Percentiles rank a stretch among this genome's conserved stretches.
phyloP scores from a whole-genome alignment of 2,797 vertebrate species.

The Melanotaenia pygmaea region DNA sequence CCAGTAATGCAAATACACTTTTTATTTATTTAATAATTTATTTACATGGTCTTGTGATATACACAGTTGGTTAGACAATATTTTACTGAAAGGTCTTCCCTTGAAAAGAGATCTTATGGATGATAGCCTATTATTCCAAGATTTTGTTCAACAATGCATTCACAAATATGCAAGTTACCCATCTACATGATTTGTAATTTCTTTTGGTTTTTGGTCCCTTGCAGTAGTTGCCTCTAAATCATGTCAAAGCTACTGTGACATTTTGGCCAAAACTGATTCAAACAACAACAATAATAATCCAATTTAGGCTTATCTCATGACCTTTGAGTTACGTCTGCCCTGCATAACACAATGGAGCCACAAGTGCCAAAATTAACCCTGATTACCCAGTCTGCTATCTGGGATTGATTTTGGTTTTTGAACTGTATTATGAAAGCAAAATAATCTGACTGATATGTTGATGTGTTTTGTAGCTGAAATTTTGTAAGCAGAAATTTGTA shows the following conservation, averaged over 20 bases:
- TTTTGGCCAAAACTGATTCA: not conserved
- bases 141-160: no score
- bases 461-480: not conserved
- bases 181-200: not conserved
- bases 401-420: not conserved
- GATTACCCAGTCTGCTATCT: not conserved
- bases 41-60: no score
- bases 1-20: no score
- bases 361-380: not conserved
- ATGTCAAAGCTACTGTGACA: not conserved
- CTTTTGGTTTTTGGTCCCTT: not conserved
- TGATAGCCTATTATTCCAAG: no score
- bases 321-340: no score
- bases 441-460: not conserved
- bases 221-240: not conserved
- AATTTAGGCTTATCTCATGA: not conserved
- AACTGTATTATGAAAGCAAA: not conserved
- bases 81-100: no score
- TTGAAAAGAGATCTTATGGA: no score
- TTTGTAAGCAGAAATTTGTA: not conserved
- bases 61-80: no score
- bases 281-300: not conserved
- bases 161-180: not conserved
- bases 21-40: no score
- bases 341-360: not conserved